Conservation (phyloP, 2,888 invertebrate genomes). For the Ethmia dodecea region DNA sequence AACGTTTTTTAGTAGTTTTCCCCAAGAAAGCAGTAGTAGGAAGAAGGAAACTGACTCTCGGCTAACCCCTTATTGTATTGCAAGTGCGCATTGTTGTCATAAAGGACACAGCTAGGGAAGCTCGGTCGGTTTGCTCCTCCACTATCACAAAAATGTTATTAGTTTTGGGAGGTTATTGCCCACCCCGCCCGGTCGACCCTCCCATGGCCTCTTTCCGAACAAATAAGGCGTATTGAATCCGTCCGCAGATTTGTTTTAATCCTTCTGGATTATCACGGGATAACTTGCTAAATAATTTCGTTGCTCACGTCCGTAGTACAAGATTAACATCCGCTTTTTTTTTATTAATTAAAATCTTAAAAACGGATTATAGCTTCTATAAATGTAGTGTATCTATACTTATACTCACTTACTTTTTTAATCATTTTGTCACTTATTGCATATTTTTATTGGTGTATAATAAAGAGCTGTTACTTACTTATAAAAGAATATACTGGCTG, state of each 20-base stretch:
- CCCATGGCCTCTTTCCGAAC: conserved; percentile 43
- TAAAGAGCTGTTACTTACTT: too few species aligned
- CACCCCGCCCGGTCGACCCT: conserved; percentile 54
- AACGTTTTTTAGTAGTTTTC: conserved; percentile 27
- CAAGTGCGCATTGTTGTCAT: conserved; percentile 62
- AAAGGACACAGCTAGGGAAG: conserved; percentile 56
- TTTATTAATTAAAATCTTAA: too few species aligned
- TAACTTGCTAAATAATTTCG: too few species aligned
- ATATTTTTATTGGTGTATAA: too few species aligned
- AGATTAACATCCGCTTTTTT: too few species aligned
- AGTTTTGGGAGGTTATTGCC: conserved; percentile 72
- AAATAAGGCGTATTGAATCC: conserved; percentile 53
- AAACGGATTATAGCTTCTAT: too few species aligned
- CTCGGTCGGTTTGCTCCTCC: conserved; percentile 53
- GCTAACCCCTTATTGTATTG: conserved; percentile 58
- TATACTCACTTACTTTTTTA: too few species aligned
- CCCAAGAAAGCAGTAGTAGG: conserved; percentile 37
- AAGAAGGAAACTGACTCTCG: conserved; percentile 41
- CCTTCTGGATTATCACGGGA: conserved; percentile 9
- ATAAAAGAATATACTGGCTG: too few species aligned
- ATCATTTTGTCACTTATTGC: too few species aligned
- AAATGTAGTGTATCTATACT: too few species aligned
- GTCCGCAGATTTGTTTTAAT: conserved; percentile 22
- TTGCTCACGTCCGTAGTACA: too few species aligned
- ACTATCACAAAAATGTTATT: conserved; percentile 74